phyloP scores from a whole-genome alignment of 1,140 invertebrate species.

The Thaumatotibia leucotreta region DNA sequence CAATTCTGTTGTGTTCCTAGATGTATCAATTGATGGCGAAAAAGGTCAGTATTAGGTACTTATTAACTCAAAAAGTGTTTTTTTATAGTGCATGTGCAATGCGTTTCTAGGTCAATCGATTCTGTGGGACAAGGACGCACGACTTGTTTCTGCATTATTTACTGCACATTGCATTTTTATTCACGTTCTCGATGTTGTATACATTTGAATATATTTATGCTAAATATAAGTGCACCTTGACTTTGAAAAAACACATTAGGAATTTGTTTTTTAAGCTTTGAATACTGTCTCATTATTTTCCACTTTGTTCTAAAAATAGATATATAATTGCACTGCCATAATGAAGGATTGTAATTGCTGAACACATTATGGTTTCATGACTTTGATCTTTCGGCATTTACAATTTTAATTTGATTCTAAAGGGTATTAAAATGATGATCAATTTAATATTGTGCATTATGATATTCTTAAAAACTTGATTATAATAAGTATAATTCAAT shows the following conservation, averaged over 20 bases:
- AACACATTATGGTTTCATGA: not conserved
- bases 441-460: too few species aligned
- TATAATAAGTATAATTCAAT: too few species aligned
- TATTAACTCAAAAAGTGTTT: not conserved
- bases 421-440: too few species aligned
- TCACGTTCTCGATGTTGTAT: slow-evolving; percentile 25
- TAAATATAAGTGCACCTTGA: slow-evolving; percentile 8
- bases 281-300: not conserved
- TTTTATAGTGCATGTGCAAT: slow-evolving; percentile 5
- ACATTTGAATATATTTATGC: slow-evolving; percentile 17
- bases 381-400: too few species aligned
- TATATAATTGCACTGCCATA: not conserved
- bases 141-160: not conserved
- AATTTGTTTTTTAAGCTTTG: not conserved
- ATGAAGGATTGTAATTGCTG: not conserved
- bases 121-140: not conserved
- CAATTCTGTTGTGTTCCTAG: slow-evolving; percentile 64
- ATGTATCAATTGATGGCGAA: slow-evolving; percentile 62
- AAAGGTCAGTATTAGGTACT: slow-evolving; percentile 41
- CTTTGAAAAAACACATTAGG: not conserved
- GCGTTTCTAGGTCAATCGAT: not conserved
- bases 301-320: not conserved
- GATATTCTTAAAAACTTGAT: too few species aligned
- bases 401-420: too few species aligned
- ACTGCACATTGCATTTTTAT: slow-evolving; percentile 18